Conservation (phyloP, 2,113 vertebrate species). For the Boulengeromyrus knoepffleri region DNA sequence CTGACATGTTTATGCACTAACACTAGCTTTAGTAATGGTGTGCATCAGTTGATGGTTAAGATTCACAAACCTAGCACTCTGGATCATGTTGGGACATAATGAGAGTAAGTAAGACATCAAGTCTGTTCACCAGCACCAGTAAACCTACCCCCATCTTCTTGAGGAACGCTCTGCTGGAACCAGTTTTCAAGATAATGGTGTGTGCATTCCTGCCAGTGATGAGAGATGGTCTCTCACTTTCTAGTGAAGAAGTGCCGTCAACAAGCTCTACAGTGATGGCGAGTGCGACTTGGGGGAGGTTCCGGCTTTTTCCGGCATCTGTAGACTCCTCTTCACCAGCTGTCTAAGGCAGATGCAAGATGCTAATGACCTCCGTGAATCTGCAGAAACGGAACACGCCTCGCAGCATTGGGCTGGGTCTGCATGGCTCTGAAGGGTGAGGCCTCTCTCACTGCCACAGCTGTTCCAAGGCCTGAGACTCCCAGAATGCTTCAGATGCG, state of each 20-base stretch:
- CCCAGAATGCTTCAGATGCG: background rate
- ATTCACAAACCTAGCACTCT: background rate
- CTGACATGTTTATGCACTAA: background rate
- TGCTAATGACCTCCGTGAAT: conserved; percentile 37
- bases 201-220: background rate
- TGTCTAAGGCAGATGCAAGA: conserved; percentile 27
- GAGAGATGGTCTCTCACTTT: background rate
- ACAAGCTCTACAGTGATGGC: background rate
- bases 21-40: background rate
- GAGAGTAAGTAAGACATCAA: background rate
- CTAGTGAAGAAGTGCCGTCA: background rate
- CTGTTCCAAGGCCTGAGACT: background rate
- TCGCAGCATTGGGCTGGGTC: background rate
- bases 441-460: background rate
- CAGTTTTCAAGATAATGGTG: background rate
- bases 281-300: background rate
- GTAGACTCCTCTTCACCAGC: background rate
- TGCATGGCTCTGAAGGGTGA: background rate
- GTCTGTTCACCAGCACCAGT: background rate
- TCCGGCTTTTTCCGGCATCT: background rate
- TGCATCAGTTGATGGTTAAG: background rate
- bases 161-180: background rate
- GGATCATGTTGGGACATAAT: background rate
- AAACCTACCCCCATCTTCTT: background rate
- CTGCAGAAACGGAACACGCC: conserved; percentile 27